Evolutionary conservation across 37 sponge, comb jelly and placozoan genomes (phyloP), one percentile per base, ranked within the genome.

Genomic region (Aplysina aerophoba): DNA sequence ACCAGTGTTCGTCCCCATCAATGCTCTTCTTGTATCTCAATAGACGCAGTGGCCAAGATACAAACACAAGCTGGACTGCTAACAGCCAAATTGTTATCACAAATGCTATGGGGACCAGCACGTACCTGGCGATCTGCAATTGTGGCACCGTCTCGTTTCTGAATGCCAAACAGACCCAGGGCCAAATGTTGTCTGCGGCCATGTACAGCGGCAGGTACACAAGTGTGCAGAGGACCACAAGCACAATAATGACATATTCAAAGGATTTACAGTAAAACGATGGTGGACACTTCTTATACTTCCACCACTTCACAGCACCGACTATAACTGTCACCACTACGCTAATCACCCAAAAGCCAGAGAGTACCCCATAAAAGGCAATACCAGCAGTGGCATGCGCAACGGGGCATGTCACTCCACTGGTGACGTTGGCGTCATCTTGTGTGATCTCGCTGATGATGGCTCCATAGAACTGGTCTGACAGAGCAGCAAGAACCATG

Each of bases 151-250:
- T 69, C 28, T 35, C 71, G 6, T 69, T 34, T 35, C 34, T 35
- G 34, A 34, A 34, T 31, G 71, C 71, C 28, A 69, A 69, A 35
- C 71, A 69, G 33, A 69, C 34, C 71, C 27, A 69, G 34, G 71
- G 71, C 71, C 71, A 69, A 6, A 30, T 16, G 34, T 69, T 69
- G 33, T 69, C 71, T 6, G 34, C 34, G 19, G 71, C 34, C 17
- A 69, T 31, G 33, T 69, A 69, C 71, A 69, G 34, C 30, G 71
- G 71, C 34, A 69, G 28, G 71, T 69, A 69, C 31, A 69, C 34
- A n/a, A 69, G 34, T 15, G 71, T 69, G 71, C 11, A 34, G 33
- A 27, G 4, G 13, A 35, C 71, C 17, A 69, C 34, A 69, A 69
- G 1, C 1, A 69, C 31, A 30, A n/a, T 17, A 30, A 69, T n/a